These are phyloP conservation scores for Axis porcinus DNA, from an alignment of 2,113 vertebrate genomes.

Conservation along the genomic window DNA sequence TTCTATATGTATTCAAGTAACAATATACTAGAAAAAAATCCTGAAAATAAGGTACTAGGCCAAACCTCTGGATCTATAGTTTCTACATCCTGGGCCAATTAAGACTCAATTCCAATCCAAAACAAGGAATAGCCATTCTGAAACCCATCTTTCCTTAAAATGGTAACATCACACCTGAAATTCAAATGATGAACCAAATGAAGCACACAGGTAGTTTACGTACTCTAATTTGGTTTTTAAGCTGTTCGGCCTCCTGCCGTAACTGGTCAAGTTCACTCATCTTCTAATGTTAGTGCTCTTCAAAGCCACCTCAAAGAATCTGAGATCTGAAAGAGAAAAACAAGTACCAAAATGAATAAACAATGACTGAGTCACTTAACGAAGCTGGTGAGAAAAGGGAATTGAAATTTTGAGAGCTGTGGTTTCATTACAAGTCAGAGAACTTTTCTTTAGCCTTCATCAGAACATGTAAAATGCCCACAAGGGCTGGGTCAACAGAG, in stretches of 20 bases:
- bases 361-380: background rate
- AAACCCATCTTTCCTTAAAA: background rate
- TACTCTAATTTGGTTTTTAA: slow-evolving; percentile 99
- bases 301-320: slow-evolving; percentile 87
- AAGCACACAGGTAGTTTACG: slow-evolving; percentile 61
- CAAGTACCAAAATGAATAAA: background rate
- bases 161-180: background rate
- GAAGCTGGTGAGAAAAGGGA: background rate
- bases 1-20: background rate
- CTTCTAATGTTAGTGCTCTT: slow-evolving; percentile 91
- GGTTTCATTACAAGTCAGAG: background rate
- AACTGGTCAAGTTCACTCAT: slow-evolving; percentile 99
- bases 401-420: background rate
- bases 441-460: background rate
- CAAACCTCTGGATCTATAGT: background rate
- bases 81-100: background rate
- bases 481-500: background rate
- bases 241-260: slow-evolving; percentile 99
- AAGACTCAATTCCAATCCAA: background rate
- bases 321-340: slow-evolving; percentile 83
- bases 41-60: background rate
- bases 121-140: background rate
- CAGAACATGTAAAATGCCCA: background rate
- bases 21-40: background rate
- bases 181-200: accelerated